Percentiles rank a stretch among this genome's conserved stretches.
These are phyloP conservation scores for Dendroctonus ponderosae DNA, from an alignment of 1,140 invertebrate genomes.

Conservation along the genomic window DNA sequence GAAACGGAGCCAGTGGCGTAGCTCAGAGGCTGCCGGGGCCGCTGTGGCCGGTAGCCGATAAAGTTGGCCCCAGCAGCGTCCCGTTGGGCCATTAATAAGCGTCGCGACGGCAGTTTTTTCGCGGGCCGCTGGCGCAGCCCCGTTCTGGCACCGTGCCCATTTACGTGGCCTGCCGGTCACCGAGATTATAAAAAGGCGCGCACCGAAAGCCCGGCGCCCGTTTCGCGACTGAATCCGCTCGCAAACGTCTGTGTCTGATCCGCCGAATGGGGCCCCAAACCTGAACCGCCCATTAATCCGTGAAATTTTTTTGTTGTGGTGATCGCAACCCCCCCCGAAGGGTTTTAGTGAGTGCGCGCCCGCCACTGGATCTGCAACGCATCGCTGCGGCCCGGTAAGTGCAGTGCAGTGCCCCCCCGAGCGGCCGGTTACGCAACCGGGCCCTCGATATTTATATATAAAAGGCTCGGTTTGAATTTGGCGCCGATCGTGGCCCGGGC, in stretches of 20 bases:
- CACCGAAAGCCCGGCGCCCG: conserved; percentile 45
- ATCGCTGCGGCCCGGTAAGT: no score
- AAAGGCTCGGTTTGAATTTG: no score
- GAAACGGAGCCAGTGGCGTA: neutral
- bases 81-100: neutral
- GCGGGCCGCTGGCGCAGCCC: conserved; percentile 22
- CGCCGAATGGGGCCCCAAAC: conserved; percentile 50
- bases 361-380: no score
- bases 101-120: neutral
- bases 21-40: neutral
- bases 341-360: neutral
- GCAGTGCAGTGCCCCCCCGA: no score
- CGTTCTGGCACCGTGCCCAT: conserved; percentile 45
- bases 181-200: conserved; percentile 51
- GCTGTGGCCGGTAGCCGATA: neutral
- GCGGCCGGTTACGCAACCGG: no score
- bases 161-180: conserved; percentile 49
- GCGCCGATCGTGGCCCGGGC: no score
- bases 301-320: neutral
- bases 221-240: conserved; percentile 36
- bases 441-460: no score
- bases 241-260: conserved; percentile 27
- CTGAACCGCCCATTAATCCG: conserved; percentile 11
- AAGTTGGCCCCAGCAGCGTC: neutral
- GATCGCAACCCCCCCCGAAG: neutral